These are phyloP conservation scores for Panulirus ornatus DNA, from an alignment of 1,140 invertebrate species.

Conservation along the genomic window DNA sequence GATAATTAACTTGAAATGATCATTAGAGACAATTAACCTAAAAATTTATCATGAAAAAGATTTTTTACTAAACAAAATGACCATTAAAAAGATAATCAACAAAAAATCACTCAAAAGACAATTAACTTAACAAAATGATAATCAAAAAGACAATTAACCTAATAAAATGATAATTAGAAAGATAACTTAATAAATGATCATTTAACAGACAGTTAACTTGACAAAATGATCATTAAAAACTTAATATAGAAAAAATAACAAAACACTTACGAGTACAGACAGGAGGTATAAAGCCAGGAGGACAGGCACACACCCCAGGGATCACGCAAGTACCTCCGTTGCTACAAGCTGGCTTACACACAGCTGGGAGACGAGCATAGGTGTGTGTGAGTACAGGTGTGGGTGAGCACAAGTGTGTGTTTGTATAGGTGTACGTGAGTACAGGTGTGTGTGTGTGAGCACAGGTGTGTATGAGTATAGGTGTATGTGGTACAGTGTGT, in stretches of 20 bases:
- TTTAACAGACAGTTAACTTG: too few species aligned
- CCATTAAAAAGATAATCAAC: too few species aligned
- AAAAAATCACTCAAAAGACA: too few species aligned
- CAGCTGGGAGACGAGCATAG: conserved; percentile 10
- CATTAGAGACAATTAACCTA: too few species aligned
- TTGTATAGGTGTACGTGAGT: conserved; percentile 14
- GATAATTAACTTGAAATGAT: too few species aligned
- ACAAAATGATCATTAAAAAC: neutral
- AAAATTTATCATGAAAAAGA: too few species aligned
- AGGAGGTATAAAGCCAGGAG: conserved; percentile 36
- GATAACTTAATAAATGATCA: too few species aligned
- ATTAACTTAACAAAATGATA: too few species aligned
- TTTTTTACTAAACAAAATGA: too few species aligned
- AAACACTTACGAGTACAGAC: conserved; percentile 48
- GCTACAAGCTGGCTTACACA: conserved; percentile 38
- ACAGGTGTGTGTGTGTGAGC: conserved; percentile 6
- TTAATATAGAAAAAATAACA: neutral
- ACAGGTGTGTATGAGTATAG: conserved; percentile 1
- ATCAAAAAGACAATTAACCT: too few species aligned
- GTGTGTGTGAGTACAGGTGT: conserved; percentile 23
- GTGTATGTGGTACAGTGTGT: neutral
- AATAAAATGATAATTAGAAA: too few species aligned
- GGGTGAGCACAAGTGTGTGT: conserved; percentile 4
- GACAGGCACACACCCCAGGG: conserved; percentile 54
- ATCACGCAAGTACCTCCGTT: conserved; percentile 52